Base-by-base conservation (phyloP, 2,113 vertebrate species). In the Aldabrachelys gigantea region DNA sequence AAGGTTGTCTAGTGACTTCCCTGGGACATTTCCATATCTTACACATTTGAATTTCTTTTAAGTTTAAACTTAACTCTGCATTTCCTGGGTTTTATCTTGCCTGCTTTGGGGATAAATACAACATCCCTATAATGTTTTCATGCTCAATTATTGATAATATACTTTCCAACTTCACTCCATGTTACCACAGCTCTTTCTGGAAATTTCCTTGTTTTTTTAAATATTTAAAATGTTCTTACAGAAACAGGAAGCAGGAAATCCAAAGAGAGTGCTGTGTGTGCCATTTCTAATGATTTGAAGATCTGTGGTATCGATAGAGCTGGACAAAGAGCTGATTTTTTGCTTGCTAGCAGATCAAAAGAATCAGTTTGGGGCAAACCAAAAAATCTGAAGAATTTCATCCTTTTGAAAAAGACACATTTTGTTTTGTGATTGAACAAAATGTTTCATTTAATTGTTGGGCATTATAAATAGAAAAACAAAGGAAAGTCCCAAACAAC, bases 121-220 rank as follows among this genome's bases (percentile, higher is more conserved):
- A 0, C 44, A 11, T 57, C 4, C 35, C 35, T 13, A 1, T 59
- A 27, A 80, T 0, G 1, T 57, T 53, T 52, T 80, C 10, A 53
- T 2, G 44, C 24, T 44, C 59, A 14, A 31, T 38, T 57, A 89
- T 19, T 69, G 31, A 21, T 21, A 5, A 5, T 8, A 35, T 69
- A 35, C 69, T 52, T 89, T 38, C 24, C 24, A 12, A 38, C 54
- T 85, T 78, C 47, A 11, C 49, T 82, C 82, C 44, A 38, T 25
- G 10, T 87, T 59, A 14, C 44, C 24, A 41, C 25, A 59, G 72
- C 44, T 87, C 62, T 87, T 80, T 25, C 83, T 87, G 72, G 21
- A 52, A 41, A 38, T 80, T 86, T 91, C 79, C 57, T 29, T 59
- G n/a, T 85, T 78, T 85, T 76, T 82, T 31, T 7, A 57, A 57